phyloP scores from a whole-genome alignment of 2,888 invertebrate species.

The Ptilodon capucinus region DNA sequence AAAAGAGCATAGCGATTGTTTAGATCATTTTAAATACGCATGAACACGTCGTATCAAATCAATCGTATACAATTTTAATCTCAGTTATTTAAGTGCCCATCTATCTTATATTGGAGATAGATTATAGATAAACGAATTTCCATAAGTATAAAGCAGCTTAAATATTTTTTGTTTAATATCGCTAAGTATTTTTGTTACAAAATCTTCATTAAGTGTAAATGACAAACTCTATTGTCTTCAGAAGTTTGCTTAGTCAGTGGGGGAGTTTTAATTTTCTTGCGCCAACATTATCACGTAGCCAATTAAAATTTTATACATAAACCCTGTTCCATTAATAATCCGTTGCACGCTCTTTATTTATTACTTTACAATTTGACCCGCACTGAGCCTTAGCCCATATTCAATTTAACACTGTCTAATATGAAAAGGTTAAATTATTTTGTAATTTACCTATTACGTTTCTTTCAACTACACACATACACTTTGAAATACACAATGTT shows the following conservation, averaged over 20 bases:
- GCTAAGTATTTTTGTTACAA: background rate
- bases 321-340: slow-evolving; percentile 53
- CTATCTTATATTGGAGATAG: too few species aligned
- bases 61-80: too few species aligned
- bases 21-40: too few species aligned
- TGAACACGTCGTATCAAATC: too few species aligned
- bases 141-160: too few species aligned
- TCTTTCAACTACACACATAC: too few species aligned
- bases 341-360: slow-evolving; percentile 45
- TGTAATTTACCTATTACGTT: too few species aligned
- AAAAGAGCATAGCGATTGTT: too few species aligned
- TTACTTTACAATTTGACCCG: slow-evolving; percentile 38
- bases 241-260: slow-evolving; percentile 32
- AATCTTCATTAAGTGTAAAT: slow-evolving; percentile 13
- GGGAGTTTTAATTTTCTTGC: slow-evolving; percentile 52
- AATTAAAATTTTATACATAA: slow-evolving; percentile 59
- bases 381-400: slow-evolving; percentile 7
- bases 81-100: too few species aligned
- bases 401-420: background rate
- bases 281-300: slow-evolving; percentile 59
- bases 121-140: too few species aligned
- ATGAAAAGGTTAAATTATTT: background rate
- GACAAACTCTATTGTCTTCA: slow-evolving; percentile 24
- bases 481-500: too few species aligned
- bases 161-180: background rate